Evolutionary conservation across 2,888 invertebrate species (phyloP), one percentile per base, ranked within the genome.

Genomic region (Xylophagus ater): DNA sequence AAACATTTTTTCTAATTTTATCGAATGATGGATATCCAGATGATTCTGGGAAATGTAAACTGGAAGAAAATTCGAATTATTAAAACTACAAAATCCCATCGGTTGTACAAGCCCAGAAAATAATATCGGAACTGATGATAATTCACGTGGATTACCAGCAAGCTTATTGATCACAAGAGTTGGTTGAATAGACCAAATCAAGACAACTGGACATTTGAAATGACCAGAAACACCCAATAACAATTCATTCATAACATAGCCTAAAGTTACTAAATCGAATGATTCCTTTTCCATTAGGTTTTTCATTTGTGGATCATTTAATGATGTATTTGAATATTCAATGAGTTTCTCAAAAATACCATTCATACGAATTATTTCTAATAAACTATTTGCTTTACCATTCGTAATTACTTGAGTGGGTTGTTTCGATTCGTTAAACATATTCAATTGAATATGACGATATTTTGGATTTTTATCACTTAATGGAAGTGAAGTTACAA

Each of bases 201-300:
- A 42, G 6, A 49, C 50, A 8, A 47, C 33, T 2, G 64, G 63
- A 36, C 56, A 54, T 1, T 55, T 47, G 19, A 61, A 53, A 24
- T 62, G 60, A 2, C 50, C 53, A 0, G 53, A 58, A 12, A 64
- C 13, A 12, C 63, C 63, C 21, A 63, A 10, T 14, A 57, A 51
- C n/a, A 52, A 56, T 3, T 60, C 58, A 29, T 58, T 62, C 19
- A 55, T 40, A 14, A 57, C 49, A 21, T 52, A 52, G 7, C 60
- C 64, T 14, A 57, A 20, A 3, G 61, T 41, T 3, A 63, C 40
- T 10, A 59, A 43, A 49, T 61, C 62, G 7, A 55, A 61, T 15
- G 20, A n/a, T 30, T 44, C 44, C 4, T 39, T 47, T 2, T 38
- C 21, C 25, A 55, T 43, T 7, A 55, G n/a, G n/a, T n/a, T n/a